Conservation (phyloP, 2,888 invertebrate species). For the Tenthredo amoena region DNA sequence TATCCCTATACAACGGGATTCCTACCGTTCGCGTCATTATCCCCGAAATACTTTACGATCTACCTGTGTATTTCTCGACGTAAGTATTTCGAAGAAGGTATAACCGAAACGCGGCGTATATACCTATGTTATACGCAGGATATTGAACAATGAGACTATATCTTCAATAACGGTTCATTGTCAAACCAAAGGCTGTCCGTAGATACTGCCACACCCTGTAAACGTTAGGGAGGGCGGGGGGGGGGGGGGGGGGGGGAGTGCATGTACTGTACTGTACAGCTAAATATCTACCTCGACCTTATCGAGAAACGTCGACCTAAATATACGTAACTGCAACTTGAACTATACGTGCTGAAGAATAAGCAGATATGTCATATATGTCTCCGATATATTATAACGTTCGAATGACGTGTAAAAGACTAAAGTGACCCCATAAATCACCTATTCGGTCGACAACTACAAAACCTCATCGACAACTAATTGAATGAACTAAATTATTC, state of each 20-base stretch:
- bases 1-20: conserved; percentile 12
- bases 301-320: conserved; percentile 21
- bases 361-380: conserved; percentile 7
- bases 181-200: conserved; percentile 53
- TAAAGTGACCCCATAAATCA: neutral
- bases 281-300: conserved; percentile 23
- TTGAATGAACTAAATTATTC: neutral
- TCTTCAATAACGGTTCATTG: conserved; percentile 68
- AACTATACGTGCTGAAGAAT: neutral
- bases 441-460: neutral
- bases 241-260: neutral
- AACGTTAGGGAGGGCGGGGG: neutral
- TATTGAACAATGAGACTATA: conserved; percentile 13
- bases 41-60: neutral
- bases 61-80: neutral
- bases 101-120: neutral
- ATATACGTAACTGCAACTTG: conserved; percentile 20
- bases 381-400: neutral
- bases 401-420: neutral
- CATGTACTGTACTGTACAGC: conserved; percentile 35
- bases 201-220: conserved; percentile 7
- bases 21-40: conserved; percentile 31
- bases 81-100: conserved; percentile 23
- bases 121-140: neutral
- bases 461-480: neutral